phyloP scores from a whole-genome alignment of 2,797 vertebrate genomes.

The Rhinophrynus dorsalis region DNA sequence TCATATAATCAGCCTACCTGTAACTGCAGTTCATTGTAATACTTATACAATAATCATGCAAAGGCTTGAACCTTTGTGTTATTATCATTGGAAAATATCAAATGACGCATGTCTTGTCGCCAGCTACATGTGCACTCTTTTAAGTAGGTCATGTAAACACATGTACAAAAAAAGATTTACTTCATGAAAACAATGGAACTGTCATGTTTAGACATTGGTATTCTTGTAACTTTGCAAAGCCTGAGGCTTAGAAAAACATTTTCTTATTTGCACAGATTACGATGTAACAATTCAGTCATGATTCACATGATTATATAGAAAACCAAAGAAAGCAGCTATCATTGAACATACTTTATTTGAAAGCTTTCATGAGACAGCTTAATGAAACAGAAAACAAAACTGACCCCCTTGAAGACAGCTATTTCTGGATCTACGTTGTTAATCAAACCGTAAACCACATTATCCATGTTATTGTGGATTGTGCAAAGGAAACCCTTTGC shows the following conservation, averaged over 20 bases:
- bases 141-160: not conserved
- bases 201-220: not conserved
- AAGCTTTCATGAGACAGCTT: too few relatives aligned
- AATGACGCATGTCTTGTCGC: not conserved
- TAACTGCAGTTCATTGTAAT: not conserved
- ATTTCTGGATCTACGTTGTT: too few relatives aligned
- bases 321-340: too few relatives aligned
- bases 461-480: too few relatives aligned
- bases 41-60: not conserved
- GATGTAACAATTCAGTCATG: too few relatives aligned
- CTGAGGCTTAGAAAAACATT: not conserved
- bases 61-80: not conserved
- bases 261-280: too few relatives aligned
- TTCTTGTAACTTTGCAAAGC: not conserved
- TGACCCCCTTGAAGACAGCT: too few relatives aligned
- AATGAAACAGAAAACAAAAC: too few relatives aligned
- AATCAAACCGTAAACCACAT: too few relatives aligned
- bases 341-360: too few relatives aligned
- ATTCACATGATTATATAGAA: too few relatives aligned
- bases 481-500: too few relatives aligned
- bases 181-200: not conserved
- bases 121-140: not conserved
- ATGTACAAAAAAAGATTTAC: not conserved
- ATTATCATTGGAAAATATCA: not conserved
- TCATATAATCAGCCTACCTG: not conserved